phyloP scores from a whole-genome alignment of 2,888 invertebrate species.

The Branchinecta sandiegonensis region DNA sequence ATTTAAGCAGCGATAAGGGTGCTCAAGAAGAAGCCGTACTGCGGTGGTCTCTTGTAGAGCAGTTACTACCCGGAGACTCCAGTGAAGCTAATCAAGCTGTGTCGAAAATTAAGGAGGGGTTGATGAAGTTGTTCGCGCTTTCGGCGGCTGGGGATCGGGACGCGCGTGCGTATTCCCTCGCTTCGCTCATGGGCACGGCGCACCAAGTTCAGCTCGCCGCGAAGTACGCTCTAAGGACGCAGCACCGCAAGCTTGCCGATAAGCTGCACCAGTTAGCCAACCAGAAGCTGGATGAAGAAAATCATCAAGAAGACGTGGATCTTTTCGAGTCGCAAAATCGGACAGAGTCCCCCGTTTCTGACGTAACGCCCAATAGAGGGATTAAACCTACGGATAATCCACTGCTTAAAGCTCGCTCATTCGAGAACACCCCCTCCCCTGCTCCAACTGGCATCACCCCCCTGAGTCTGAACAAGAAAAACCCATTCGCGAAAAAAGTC shows the following conservation, averaged over 20 bases:
- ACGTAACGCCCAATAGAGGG: conserved; percentile 24
- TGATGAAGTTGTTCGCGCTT: conserved; percentile 81
- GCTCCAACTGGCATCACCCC: conserved; percentile 18
- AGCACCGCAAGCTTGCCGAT: conserved; percentile 60
- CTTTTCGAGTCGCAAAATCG: conserved; percentile 25
- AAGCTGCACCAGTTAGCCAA: conserved; percentile 49
- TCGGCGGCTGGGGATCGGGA: conserved; percentile 33
- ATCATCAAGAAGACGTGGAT: conserved; percentile 25
- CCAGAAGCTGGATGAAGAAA: conserved; percentile 29
- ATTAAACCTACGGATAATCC: conserved; percentile 20
- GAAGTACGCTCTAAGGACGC: conserved; percentile 69
- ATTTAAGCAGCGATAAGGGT: conserved; percentile 60
- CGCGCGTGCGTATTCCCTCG: conserved; percentile 8
- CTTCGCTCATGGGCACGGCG: conserved; percentile 46
- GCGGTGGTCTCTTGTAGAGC: conserved; percentile 26
- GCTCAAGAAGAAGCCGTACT: conserved; percentile 48
- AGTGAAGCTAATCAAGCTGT: conserved; percentile 40
- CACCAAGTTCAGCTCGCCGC: conserved; percentile 64
- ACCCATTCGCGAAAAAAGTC: conserved; percentile 22
- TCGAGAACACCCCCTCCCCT: conserved; percentile 17
- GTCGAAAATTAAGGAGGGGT: conserved; percentile 55
- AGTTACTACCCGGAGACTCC: conserved; percentile 12
- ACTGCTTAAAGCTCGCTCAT: neutral
- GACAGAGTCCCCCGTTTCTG: conserved; percentile 14
- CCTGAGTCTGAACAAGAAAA: conserved; percentile 20